A percentile compares a stretch with the other conserved stretches of the same genome.
Evolutionary conservation across 2,888 invertebrate genomes (phyloP).

Genomic region (Clistopyga incitator): DNA sequence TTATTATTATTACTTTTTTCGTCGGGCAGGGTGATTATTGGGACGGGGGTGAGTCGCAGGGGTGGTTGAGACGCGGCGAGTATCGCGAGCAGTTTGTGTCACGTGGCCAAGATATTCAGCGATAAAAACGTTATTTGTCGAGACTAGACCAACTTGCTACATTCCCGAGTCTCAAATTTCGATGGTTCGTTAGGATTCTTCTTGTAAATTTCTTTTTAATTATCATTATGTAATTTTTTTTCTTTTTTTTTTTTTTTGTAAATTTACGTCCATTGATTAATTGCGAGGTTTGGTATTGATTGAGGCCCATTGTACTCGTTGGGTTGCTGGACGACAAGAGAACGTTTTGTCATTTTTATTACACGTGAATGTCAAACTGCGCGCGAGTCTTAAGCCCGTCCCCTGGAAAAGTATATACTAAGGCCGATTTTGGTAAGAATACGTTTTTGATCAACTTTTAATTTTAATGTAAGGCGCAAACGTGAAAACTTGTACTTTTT

Average conservation of each 20-base stretch:
- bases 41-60: conserved; percentile 71
- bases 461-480: conserved; percentile 84
- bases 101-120: conserved; percentile 39
- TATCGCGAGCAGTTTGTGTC: conserved; percentile 71
- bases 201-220: conserved; percentile 57
- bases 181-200: conserved; percentile 67
- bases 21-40: conserved; percentile 7
- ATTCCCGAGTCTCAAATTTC: conserved; percentile 56
- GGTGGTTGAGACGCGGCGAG: conserved; percentile 73
- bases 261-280: conserved; percentile 49
- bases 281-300: conserved; percentile 59
- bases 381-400: conserved; percentile 71
- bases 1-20: not conserved
- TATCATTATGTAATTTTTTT: conserved; percentile 42
- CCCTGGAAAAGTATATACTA: conserved; percentile 83
- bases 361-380: conserved; percentile 49
- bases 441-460: conserved; percentile 84
- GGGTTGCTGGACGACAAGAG: conserved; percentile 10
- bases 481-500: conserved; percentile 84
- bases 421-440: conserved; percentile 84
- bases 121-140: conserved; percentile 33
- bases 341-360: not conserved
- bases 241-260: conserved; percentile 44
- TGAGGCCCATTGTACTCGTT: conserved; percentile 39
- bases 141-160: not conserved